These are phyloP conservation scores for Sarcophaga variegata DNA, from an alignment of 2,888 invertebrate species.

Conservation along the genomic window DNA sequence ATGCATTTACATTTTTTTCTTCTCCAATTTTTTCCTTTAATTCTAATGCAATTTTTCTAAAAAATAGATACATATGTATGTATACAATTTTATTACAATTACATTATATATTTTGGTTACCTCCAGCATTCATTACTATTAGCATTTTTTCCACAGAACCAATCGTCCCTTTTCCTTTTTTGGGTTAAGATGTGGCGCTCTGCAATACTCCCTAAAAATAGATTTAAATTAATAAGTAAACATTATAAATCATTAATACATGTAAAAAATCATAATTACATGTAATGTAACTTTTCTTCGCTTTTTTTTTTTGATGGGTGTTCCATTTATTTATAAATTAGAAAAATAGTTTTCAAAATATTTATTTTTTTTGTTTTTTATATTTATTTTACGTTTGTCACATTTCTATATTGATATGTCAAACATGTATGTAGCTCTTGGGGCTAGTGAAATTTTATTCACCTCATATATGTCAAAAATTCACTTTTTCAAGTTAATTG, in stretches of 20 bases:
- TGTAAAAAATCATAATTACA: neutral
- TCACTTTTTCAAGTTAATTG: neutral
- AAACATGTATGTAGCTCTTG: neutral
- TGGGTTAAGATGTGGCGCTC: neutral
- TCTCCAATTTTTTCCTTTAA: neutral
- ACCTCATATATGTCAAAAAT: conserved; percentile 7
- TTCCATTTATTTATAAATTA: neutral
- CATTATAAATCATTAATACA: neutral
- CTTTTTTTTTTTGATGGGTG: neutral
- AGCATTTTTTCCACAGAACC: neutral
- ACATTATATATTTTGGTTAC: no score
- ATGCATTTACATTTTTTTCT: neutral
- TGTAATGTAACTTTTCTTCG: conserved; percentile 5
- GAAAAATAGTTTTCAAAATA: neutral
- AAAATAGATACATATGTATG: neutral
- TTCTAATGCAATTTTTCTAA: neutral
- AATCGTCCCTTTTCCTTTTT: neutral
- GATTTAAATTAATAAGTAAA: neutral
- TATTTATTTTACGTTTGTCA: neutral
- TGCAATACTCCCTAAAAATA: neutral
- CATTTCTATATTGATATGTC: neutral
- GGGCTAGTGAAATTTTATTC: conserved; percentile 4
- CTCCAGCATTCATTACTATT: neutral
- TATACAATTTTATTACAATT: no score
- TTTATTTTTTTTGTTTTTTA: neutral